A percentile compares a stretch with the other conserved stretches of the same genome.
These are phyloP conservation scores for Lasioglossum morio DNA, from an alignment of 2,888 invertebrate species.

Conservation along the genomic window DNA sequence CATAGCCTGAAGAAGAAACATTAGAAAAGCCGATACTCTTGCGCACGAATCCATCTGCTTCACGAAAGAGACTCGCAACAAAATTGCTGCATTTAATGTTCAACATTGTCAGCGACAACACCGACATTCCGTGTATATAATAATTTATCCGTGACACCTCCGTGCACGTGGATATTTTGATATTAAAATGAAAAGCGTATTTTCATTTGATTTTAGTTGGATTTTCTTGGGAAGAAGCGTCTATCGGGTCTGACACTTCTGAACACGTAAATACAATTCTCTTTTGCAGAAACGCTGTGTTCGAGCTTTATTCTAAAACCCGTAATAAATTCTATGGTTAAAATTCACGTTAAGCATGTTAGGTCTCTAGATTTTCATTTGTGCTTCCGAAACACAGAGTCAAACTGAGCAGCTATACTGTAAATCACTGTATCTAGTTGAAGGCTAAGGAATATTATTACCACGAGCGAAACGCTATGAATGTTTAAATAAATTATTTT, in stretches of 20 bases:
- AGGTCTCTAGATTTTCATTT: not conserved
- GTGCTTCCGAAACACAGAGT: not conserved
- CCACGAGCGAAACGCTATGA: not conserved
- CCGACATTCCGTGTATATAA: slow-evolving; percentile 53
- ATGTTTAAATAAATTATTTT: slow-evolving; percentile 15
- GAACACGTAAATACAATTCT: slow-evolving; percentile 38
- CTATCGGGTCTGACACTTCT: slow-evolving; percentile 30
- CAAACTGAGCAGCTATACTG: not conserved
- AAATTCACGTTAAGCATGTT: not conserved
- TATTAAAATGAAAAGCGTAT: slow-evolving; percentile 21
- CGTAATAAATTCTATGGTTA: not conserved
- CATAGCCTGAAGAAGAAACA: not conserved
- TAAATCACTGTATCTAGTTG: not conserved
- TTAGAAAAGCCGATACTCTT: not conserved
- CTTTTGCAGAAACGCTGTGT: slow-evolving; percentile 33
- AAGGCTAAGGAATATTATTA: not conserved
- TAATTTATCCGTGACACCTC: slow-evolving; percentile 29
- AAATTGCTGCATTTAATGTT: slow-evolving; percentile 27
- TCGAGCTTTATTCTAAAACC: slow-evolving; percentile 7
- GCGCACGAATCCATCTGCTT: slow-evolving; percentile 3
- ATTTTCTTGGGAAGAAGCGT: slow-evolving; percentile 18
- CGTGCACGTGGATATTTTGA: slow-evolving; percentile 41
- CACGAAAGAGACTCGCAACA: not conserved
- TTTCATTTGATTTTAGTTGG: slow-evolving; percentile 26
- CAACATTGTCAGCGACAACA: slow-evolving; percentile 26